phyloP scores from a whole-genome alignment of 2,888 invertebrate species.

The Bombyx huttoni region DNA sequence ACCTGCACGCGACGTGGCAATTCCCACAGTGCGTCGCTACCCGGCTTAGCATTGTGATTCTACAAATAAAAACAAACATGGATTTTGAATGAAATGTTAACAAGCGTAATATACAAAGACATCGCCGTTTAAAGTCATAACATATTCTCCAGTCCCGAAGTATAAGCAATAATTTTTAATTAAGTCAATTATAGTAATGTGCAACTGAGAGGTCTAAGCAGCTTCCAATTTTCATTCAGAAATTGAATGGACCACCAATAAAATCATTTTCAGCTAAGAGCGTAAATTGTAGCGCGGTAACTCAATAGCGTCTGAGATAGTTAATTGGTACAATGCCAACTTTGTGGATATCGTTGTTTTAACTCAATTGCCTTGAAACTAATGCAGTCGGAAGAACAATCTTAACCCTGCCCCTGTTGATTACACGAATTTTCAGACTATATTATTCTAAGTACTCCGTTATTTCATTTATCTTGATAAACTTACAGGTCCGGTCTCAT shows the following conservation, averaged over 20 bases:
- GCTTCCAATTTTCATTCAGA: conserved; percentile 4
- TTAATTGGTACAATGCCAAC: conserved; percentile 61
- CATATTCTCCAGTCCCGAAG: too few relatives aligned
- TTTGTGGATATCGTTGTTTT: conserved; percentile 47
- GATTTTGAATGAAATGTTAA: background rate
- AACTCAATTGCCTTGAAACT: conserved; percentile 48
- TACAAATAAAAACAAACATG: conserved; percentile 38
- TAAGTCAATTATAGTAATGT: too few relatives aligned
- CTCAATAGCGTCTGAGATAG: conserved; percentile 37
- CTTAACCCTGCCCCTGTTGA: conserved; percentile 26
- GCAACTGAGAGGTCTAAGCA: too few relatives aligned
- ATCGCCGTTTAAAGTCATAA: too few relatives aligned
- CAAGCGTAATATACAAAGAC: background rate
- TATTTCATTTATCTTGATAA: conserved; percentile 1
- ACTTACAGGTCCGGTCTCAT: too few relatives aligned
- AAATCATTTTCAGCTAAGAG: conserved; percentile 50
- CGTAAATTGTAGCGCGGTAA: conserved; percentile 45
- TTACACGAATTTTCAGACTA: conserved; percentile 27
- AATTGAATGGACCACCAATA: conserved; percentile 41
- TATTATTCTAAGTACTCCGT: conserved; percentile 2
- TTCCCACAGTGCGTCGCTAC: conserved; percentile 34
- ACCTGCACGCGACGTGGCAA: conserved; percentile 50
- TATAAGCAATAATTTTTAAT: too few relatives aligned
- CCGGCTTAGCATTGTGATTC: conserved; percentile 19
- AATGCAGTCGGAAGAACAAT: conserved; percentile 37